Conservation (phyloP, 2,888 invertebrate species). For the Coenonympha arcania region DNA sequence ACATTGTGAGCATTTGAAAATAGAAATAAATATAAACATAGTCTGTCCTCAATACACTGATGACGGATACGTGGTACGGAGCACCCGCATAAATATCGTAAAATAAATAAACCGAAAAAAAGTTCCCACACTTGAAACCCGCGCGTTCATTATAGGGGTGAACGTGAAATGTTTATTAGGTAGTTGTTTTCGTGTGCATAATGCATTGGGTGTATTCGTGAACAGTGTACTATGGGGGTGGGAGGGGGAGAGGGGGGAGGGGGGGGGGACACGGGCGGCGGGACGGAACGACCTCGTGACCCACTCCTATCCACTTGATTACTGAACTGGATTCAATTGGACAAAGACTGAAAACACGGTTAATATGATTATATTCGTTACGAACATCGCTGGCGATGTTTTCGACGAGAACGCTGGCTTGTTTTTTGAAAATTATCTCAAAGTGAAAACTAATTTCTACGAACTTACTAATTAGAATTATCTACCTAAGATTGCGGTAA, state of each 20-base stretch:
- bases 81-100: conserved; percentile 19
- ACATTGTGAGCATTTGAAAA: not conserved
- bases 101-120: conserved; percentile 24
- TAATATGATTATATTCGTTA: conserved; percentile 48
- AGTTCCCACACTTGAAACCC: conserved; percentile 32
- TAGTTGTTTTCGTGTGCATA: conserved; percentile 31
- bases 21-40: not conserved
- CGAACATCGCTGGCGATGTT: not conserved
- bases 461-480: too few species aligned
- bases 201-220: conserved; percentile 42
- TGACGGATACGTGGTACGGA: too few species aligned
- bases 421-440: not conserved
- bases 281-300: conserved; percentile 59
- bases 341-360: conserved; percentile 59
- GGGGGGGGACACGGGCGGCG: conserved; percentile 29
- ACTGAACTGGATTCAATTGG: conserved; percentile 60
- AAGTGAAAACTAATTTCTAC: too few species aligned
- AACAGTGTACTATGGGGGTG: conserved; percentile 49
- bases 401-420: not conserved
- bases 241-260: conserved; percentile 30
- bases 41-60: not conserved
- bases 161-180: conserved; percentile 51
- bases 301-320: conserved; percentile 59
- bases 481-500: too few species aligned
- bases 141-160: conserved; percentile 45